Evolutionary conservation across 1,140 invertebrate genomes (phyloP).

Genomic region (Philaenus spumarius): DNA sequence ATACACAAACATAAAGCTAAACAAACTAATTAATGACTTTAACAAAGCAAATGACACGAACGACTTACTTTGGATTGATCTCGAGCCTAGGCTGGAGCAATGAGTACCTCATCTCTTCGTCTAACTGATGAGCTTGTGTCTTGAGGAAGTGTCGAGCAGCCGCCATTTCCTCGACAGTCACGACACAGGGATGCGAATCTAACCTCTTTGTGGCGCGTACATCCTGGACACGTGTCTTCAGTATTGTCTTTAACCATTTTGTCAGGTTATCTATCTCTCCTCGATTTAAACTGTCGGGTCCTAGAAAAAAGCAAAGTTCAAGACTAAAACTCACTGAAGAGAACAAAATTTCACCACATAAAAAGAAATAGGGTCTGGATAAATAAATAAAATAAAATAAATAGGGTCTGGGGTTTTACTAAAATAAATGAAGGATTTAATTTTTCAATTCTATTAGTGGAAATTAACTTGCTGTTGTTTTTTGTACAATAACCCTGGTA

Average conservation of each 20-base stretch:
- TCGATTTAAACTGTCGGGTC: conserved; percentile 59
- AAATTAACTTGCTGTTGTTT: no score
- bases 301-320: conserved; percentile 44
- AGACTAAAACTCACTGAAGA: no score
- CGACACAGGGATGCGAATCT: conserved; percentile 44
- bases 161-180: conserved; percentile 91
- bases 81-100: conserved; percentile 87
- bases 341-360: no score
- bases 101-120: conserved; percentile 78
- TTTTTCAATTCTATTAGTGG: no score
- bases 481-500: no score
- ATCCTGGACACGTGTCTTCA: conserved; percentile 62
- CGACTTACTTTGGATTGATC: conserved; percentile 78
- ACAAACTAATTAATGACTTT: no score
- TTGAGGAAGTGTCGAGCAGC: conserved; percentile 90
- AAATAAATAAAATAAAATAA: no score
- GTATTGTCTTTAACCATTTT: conserved; percentile 64
- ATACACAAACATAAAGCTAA: no score
- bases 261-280: conserved; percentile 68
- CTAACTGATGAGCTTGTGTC: conserved; percentile 76
- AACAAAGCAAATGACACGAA: no score
- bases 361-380: no score
- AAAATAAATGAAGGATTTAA: no score
- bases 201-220: conserved; percentile 77
- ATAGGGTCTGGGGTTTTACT: no score